A percentile compares a stretch with the other conserved stretches of the same genome.
These are phyloP conservation scores for Parapsyche elsis DNA, from an alignment of 1,140 invertebrate species.

Conservation along the genomic window DNA sequence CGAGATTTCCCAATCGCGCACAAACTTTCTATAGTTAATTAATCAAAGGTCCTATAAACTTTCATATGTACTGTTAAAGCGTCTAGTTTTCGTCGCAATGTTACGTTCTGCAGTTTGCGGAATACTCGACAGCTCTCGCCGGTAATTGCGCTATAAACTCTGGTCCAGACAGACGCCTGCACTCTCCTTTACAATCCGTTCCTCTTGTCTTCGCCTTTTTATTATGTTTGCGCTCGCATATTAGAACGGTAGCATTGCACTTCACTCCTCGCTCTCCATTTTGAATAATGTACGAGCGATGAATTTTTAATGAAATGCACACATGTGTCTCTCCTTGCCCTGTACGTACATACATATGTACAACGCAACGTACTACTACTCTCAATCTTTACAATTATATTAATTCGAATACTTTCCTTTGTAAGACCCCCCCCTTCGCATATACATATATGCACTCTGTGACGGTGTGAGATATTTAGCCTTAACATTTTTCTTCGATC, in stretches of 20 bases:
- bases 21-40: too few species aligned
- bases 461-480: too few species aligned
- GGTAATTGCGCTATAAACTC: slow-evolving; percentile 50
- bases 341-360: too few species aligned
- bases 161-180: slow-evolving; percentile 12
- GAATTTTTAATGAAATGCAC: too few species aligned
- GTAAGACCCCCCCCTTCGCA: too few species aligned
- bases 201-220: slow-evolving; percentile 22
- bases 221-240: slow-evolving; percentile 15
- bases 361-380: too few species aligned
- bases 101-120: slow-evolving; percentile 42
- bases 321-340: too few species aligned
- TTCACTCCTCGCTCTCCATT: neutral
- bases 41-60: neutral
- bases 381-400: too few species aligned
- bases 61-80: neutral
- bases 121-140: slow-evolving; percentile 45
- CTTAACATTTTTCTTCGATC: too few species aligned
- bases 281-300: slow-evolving; percentile 42
- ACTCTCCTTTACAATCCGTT: slow-evolving; percentile 43
- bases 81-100: slow-evolving; percentile 11
- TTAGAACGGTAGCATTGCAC: neutral
- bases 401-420: too few species aligned
- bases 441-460: too few species aligned
- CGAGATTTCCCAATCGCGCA: too few species aligned